Base-by-base conservation (phyloP, 2,888 invertebrate genomes). In the Stenichneumon culpator region DNA sequence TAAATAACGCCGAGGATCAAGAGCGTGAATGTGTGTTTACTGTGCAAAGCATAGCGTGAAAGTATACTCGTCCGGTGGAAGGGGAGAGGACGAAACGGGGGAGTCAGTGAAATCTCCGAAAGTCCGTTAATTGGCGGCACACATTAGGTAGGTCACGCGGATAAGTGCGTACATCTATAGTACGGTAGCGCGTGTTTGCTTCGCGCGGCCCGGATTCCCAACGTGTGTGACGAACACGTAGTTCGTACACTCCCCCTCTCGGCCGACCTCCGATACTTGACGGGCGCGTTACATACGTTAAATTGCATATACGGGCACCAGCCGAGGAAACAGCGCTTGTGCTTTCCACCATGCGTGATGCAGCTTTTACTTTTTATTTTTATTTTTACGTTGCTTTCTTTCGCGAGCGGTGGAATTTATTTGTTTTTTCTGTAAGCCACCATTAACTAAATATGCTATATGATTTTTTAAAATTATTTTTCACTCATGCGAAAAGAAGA, bases 51-150 rank as follows among this genome's bases (percentile, higher is more conserved):
- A 69, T 44, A 67, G 54, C 65, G 80, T 67, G 80, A 80, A 80
- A 80, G 80, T 80, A 79, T 19, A 36, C 57, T 5, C 54, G 57
- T 57, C 54, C 6, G n/a, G 60, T 32, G 28, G 28, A 6, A 16
- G n/a, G 14, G 60, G 16, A 11, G 25, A 32, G 11, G 32, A 32
- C 67, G 36, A 77, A 44, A 67, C 36, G 32, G 63, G 14, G 65
- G 47, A 74, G 67, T 68, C 79, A 80, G 86, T 84, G 86, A 86
- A 86, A 86, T 84, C 82, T 86, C 79, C 72, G 77, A 79, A 78
- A 82, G 86, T 82, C 79, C 84, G 84, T 84, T 84, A 84, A 78
- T 82, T 79, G 84, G 74, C 65, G 84, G 67, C 82, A 84, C 82
- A 84, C 81, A 84, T 84, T 82, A 79, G 84, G 82, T 84, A 82